A percentile compares a stretch with the other conserved stretches of the same genome.
Conservation (phyloP, 1,140 invertebrate genomes). For the Drosophila nikananu region DNA sequence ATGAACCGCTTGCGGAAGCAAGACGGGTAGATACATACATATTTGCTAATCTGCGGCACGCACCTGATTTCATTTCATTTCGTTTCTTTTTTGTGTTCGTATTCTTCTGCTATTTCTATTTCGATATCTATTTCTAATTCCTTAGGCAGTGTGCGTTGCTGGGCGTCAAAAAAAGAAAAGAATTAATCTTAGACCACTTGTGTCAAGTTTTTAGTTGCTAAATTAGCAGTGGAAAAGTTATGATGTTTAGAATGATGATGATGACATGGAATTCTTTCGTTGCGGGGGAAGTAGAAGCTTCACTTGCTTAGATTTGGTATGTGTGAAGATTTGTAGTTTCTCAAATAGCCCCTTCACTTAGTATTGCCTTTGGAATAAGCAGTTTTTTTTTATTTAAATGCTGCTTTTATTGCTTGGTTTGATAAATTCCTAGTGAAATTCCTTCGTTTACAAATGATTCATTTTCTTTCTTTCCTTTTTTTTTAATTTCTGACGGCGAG, state of each 20-base stretch:
- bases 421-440: not conserved
- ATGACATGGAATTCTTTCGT: slow-evolving; percentile 14
- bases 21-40: slow-evolving; percentile 5
- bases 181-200: slow-evolving; percentile 44
- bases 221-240: slow-evolving; percentile 48
- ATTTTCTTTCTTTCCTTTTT: not conserved
- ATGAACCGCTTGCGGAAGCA: not conserved
- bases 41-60: slow-evolving; percentile 56
- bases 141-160: slow-evolving; percentile 17
- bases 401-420: no score
- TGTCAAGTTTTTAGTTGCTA: slow-evolving; percentile 46
- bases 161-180: slow-evolving; percentile 23
- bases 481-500: not conserved
- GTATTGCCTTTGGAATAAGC: not conserved
- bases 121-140: slow-evolving; percentile 26
- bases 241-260: slow-evolving; percentile 30
- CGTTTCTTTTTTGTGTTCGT: not conserved
- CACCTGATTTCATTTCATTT: slow-evolving; percentile 48
- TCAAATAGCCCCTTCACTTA: not conserved
- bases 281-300: not conserved
- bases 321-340: not conserved
- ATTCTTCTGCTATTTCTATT: slow-evolving; percentile 34
- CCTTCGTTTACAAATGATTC: not conserved
- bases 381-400: no score
- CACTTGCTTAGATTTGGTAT: not conserved